Conservation (phyloP, 2,888 invertebrate genomes). For the Temnothorax unifasciatus region DNA sequence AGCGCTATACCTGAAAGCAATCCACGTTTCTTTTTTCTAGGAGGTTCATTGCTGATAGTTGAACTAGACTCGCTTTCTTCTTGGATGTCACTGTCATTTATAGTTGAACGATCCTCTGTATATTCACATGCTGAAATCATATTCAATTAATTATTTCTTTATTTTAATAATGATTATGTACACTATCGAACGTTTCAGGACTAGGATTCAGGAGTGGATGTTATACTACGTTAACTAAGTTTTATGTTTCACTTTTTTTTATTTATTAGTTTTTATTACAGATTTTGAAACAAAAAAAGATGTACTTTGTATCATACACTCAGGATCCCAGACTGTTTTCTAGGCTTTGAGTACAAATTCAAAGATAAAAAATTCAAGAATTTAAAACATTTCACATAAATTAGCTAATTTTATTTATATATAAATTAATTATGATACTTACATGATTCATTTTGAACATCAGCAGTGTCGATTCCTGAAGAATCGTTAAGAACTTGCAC, state of each 20-base stretch:
- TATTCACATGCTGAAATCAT: background rate
- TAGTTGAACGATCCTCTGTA: slow-evolving; percentile 8
- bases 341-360: no score
- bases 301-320: background rate
- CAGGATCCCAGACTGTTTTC: no score
- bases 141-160: slow-evolving; percentile 5
- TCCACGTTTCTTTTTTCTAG: slow-evolving; percentile 25
- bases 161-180: slow-evolving; percentile 16
- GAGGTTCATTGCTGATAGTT: slow-evolving; percentile 23
- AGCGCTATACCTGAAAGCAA: slow-evolving; percentile 10
- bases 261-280: background rate
- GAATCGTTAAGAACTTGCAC: slow-evolving; percentile 19
- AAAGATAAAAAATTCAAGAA: no score
- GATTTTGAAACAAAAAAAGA: background rate
- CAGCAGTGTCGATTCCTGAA: slow-evolving; percentile 22
- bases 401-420: slow-evolving; percentile 15
- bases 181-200: background rate
- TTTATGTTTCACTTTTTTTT: no score
- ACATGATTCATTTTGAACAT: slow-evolving; percentile 29
- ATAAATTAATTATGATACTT: slow-evolving; percentile 23
- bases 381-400: background rate
- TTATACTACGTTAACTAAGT: background rate
- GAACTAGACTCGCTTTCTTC: slow-evolving; percentile 21
- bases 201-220: slow-evolving; percentile 10
- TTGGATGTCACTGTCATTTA: background rate